These are phyloP conservation scores for Emydocephalus ijimae DNA, from an alignment of 2,113 vertebrate genomes.

Conservation along the genomic window DNA sequence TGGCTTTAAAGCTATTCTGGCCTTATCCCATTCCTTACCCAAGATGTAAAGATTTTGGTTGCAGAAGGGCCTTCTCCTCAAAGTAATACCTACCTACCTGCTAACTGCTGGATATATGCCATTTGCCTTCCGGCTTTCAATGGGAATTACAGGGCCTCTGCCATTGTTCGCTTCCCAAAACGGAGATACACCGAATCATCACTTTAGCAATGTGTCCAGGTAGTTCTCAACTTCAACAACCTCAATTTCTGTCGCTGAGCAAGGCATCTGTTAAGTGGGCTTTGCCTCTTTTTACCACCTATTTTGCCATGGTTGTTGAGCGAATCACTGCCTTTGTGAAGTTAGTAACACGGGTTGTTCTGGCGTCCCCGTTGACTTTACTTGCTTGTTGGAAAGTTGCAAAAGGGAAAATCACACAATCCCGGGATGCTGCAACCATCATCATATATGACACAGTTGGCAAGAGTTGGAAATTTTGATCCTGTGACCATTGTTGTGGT, in stretches of 20 bases:
- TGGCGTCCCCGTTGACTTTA: no score
- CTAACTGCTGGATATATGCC: neutral
- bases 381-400: no score
- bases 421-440: fast-evolving
- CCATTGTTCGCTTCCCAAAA: neutral
- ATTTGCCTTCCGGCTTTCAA: neutral
- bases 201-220: neutral
- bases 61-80: neutral
- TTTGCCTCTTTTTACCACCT: neutral
- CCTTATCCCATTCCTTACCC: neutral
- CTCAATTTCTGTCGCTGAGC: neutral
- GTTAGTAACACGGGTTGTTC: no score
- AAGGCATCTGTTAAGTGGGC: neutral
- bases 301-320: no score
- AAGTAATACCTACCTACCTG: neutral
- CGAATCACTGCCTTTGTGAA: neutral
- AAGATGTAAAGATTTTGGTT: neutral
- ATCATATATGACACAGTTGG: no score
- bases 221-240: neutral
- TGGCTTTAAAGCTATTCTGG: neutral
- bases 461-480: no score
- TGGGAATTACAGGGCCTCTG: neutral
- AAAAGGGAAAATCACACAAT: no score
- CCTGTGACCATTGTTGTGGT: no score
- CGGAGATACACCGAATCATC: neutral